Base-by-base conservation (phyloP, 2,113 vertebrate genomes). In the Serilophus lunatus region DNA sequence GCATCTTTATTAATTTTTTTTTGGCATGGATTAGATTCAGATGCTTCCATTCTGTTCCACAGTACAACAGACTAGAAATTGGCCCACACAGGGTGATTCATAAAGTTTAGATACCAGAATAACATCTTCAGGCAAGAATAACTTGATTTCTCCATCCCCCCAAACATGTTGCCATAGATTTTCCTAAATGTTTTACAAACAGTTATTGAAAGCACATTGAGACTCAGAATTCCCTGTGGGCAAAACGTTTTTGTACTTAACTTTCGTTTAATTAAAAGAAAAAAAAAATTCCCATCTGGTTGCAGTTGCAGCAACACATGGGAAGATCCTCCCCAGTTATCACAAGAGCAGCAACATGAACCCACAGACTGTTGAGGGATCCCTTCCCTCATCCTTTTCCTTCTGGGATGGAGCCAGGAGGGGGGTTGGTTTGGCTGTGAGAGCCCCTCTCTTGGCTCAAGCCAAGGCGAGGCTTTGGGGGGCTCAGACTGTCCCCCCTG, bases 181-280 rank as follows among this genome's bases (percentile, higher is more conserved):
- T 98, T 96, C 97, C 95, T 97, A 97, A 97, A 96, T 97, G 97
- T 97, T 98, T 98, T 97, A 98, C 96, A 98, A 98, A 97, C 97
- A 96, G 96, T 97, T 98, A 98, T 98, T 98, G 98, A 98, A 98
- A 98, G 96, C 98, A 98, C 97, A 98, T 98, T 98, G 97, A 96
- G 94, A 96, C 97, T 96, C 97, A 68, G 76, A 98, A 97, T 97
- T 98, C 97, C 97, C 98, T 25, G 80, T 85, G 95, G 98, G 97
- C 97, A 97, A 96, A 98, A 97, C 88, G 96, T 96, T 98, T 98
- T 98, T 98, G 97, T 97, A 93, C 96, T 98, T 98, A 98, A 97
- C 97, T 98, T 97, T 96, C 95, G 66, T 98, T 98, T 97, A 96
- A 97, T 97, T 96, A 76, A 95, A 77, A 59, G 13, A 95, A 92